Evolutionary conservation across 2,113 vertebrate genomes (phyloP).

Genomic region (Erinaceus europaeus): DNA sequence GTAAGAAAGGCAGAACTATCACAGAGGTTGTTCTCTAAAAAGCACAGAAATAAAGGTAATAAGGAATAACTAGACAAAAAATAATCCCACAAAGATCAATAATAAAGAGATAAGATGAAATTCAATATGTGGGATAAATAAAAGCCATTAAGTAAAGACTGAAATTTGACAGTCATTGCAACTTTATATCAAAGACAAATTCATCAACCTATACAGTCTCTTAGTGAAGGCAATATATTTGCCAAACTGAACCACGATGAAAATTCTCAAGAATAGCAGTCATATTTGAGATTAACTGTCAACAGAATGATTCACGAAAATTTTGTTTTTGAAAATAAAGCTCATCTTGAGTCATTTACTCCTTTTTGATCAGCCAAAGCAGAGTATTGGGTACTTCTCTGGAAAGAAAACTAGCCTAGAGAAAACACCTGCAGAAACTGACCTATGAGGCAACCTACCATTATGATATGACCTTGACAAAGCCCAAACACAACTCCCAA

Average conservation of each 20-base stretch:
- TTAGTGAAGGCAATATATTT: background rate
- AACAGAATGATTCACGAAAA: background rate
- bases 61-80: background rate
- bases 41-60: background rate
- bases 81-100: background rate
- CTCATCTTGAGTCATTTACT: background rate
- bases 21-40: background rate
- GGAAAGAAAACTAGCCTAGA: background rate
- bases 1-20: background rate
- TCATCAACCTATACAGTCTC: too few species aligned
- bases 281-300: background rate
- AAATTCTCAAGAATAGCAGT: background rate
- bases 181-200: background rate
- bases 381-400: background rate
- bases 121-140: background rate
- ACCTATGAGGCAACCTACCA: background rate
- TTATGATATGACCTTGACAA: background rate
- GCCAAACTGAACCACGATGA: background rate
- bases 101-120: background rate
- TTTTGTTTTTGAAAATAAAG: background rate
- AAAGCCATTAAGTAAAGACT: background rate
- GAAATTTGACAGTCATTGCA: background rate
- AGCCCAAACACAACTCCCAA: background rate
- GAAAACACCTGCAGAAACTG: background rate
- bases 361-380: background rate